Base-by-base conservation (phyloP, 2,888 invertebrate species). In the Epistrophe grossulariae region DNA sequence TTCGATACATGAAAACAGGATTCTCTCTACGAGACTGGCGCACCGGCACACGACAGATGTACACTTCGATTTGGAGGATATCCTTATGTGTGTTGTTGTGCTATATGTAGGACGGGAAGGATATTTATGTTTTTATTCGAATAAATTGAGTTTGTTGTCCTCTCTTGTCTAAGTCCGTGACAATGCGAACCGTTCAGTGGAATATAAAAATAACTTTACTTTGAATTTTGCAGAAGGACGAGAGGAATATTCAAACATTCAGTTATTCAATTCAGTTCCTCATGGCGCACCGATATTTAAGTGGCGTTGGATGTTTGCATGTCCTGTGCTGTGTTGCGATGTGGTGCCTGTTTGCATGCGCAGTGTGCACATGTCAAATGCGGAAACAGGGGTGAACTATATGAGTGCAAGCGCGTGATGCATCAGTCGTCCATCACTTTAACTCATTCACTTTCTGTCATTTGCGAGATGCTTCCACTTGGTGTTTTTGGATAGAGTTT, bases 31-130 rank as follows among this genome's bases (percentile, higher is more conserved):
- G 38, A 62, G 24, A 9, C 43, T 28, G 15, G 57, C 64, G 82
- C 85, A 82, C 78, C 79, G 83, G 87, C 79, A 79, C 66, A 87
- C 83, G 87, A 83, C 87, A 87, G 87, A 83, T 87, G 87, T 68
- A 77, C 57, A 40, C 64, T 68, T 62, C 43, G 77, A 77, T 66
- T 62, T 79, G 17, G 57, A 48, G 38, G 48, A 64, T 55, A 76
- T 76, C 74, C 70, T 76, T 50, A n/a, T n/a, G 55, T 59, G 70
- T 45, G 8, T 55, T 28, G 52, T 28, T 28, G 52, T 28, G 13
- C 24, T 55, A n/a, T 55, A 28, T 55, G 55, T 31, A 55, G 55
- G 59, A 40, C 45, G 43, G 43, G 59, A 50, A 62, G 50, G 48
- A 59, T 57, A 57, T 28, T 68, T 59, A 15, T 55, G 15, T 55